phyloP scores from a whole-genome alignment of 2,797 vertebrate species.

The Hapalemur alaotrensis region DNA sequence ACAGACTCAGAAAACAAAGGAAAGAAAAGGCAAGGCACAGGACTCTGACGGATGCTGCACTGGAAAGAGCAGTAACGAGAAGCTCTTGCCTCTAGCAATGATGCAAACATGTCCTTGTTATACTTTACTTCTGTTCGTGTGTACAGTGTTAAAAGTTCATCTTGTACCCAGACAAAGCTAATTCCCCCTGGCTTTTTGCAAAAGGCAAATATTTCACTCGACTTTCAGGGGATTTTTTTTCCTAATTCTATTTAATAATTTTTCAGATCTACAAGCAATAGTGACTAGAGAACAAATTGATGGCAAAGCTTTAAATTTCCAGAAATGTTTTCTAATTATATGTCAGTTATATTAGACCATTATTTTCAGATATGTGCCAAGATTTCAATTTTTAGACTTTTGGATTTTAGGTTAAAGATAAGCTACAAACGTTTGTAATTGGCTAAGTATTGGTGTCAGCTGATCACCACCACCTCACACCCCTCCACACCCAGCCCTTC shows the following conservation, averaged over 20 bases:
- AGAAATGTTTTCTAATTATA: background rate
- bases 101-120: background rate
- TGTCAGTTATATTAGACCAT: background rate
- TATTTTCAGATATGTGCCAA: background rate
- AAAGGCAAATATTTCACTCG: background rate
- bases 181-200: background rate
- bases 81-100: background rate
- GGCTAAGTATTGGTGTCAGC: background rate
- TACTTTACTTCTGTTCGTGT: background rate
- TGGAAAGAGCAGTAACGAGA: background rate
- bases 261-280: background rate
- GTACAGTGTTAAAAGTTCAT: background rate
- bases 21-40: background rate
- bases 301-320: background rate
- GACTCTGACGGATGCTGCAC: background rate
- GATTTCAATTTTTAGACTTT: background rate
- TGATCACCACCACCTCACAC: background rate
- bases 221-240: background rate
- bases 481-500: background rate
- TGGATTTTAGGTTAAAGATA: background rate
- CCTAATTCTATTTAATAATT: background rate
- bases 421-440: background rate
- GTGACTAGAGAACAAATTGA: background rate
- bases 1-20: background rate
- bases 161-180: background rate